A percentile compares a stretch with the other conserved stretches of the same genome.
Evolutionary conservation across 2,888 invertebrate genomes (phyloP).

Genomic region (Tuta absoluta): DNA sequence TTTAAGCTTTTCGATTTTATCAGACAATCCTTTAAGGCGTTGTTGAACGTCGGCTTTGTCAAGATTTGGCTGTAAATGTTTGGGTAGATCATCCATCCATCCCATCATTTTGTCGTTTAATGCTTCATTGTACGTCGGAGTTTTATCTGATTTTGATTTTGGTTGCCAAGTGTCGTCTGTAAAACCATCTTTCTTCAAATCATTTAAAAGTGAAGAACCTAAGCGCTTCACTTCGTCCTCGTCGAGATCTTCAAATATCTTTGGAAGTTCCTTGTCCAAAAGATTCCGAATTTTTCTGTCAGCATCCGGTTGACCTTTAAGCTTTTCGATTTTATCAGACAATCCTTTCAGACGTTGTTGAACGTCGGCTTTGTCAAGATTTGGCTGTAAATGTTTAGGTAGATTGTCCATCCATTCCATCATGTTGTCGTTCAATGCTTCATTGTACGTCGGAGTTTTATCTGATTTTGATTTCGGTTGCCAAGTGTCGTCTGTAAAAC

Average conservation of each 20-base stretch:
- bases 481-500: too few relatives aligned
- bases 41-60: not conserved
- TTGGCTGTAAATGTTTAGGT: slow-evolving; percentile 28
- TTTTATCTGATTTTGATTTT: not conserved
- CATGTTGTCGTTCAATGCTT: slow-evolving; percentile 27
- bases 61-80: not conserved
- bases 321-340: slow-evolving; percentile 31
- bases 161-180: slow-evolving; percentile 25
- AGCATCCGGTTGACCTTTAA: slow-evolving; percentile 28
- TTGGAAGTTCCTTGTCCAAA: slow-evolving; percentile 29
- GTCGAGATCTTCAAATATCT: slow-evolving; percentile 25
- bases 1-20: slow-evolving; percentile 7
- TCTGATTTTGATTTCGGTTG: too few relatives aligned
- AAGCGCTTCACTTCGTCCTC: slow-evolving; percentile 32
- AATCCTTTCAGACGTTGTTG: slow-evolving; percentile 34
- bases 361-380: slow-evolving; percentile 25
- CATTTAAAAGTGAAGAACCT: slow-evolving; percentile 31
- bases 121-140: not conserved
- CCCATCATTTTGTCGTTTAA: not conserved
- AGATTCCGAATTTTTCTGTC: slow-evolving; percentile 30
- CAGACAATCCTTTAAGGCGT: not conserved
- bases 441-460: not conserved
- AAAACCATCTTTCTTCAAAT: slow-evolving; percentile 33
- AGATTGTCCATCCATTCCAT: slow-evolving; percentile 36
- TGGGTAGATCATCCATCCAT: not conserved